phyloP scores from a whole-genome alignment of 2,113 vertebrate genomes.

The Pseudopodoces humilis region DNA sequence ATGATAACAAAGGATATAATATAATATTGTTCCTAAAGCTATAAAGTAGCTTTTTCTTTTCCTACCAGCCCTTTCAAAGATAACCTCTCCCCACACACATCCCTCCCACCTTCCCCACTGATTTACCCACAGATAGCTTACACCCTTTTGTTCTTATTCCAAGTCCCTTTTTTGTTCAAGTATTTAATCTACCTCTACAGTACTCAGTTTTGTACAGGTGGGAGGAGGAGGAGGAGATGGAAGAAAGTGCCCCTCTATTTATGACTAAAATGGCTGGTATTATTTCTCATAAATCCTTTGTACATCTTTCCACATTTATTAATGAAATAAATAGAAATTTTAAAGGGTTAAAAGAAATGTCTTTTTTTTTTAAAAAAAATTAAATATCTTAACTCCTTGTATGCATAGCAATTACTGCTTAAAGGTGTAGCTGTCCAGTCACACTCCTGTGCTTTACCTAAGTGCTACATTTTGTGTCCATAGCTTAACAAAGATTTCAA shows the following conservation, averaged over 20 bases:
- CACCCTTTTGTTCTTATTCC: neutral
- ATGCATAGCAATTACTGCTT: neutral
- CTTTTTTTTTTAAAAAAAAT: neutral
- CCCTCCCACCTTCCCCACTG: neutral
- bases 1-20: neutral
- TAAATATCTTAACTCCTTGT: neutral
- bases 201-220: neutral
- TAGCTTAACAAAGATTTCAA: neutral
- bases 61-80: neutral
- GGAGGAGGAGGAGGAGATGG: neutral
- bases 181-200: neutral
- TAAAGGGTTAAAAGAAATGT: neutral
- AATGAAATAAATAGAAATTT: neutral
- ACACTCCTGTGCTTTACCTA: neutral
- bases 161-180: neutral
- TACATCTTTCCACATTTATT: neutral
- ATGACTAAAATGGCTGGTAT: neutral
- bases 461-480: neutral
- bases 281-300: neutral
- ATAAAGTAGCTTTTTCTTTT: neutral
- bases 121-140: neutral
- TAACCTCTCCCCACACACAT: neutral
- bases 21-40: neutral
- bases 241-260: neutral
- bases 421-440: neutral